A percentile compares a stretch with the other conserved stretches of the same genome.
phyloP scores from a whole-genome alignment of 2,888 invertebrate species.

The Sceliomorpha sp. region DNA sequence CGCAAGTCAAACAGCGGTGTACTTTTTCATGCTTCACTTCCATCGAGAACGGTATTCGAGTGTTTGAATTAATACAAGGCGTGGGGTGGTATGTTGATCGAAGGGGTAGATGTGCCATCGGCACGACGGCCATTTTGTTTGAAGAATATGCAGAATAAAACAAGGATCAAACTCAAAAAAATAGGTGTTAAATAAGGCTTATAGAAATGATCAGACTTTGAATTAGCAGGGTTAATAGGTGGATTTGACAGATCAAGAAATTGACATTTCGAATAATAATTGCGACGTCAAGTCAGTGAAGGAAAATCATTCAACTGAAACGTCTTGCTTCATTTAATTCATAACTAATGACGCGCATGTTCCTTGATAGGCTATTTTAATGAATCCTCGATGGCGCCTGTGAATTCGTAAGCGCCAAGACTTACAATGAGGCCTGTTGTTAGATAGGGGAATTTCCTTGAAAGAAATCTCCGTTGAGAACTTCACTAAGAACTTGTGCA shows the following conservation, averaged over 20 bases:
- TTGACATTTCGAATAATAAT: too few species aligned
- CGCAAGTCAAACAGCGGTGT: conserved; percentile 33
- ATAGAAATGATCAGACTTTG: too few species aligned
- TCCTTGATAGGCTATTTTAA: conserved; percentile 65
- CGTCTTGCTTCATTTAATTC: neutral
- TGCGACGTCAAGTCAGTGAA: conserved; percentile 50
- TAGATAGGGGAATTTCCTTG: conserved; percentile 67
- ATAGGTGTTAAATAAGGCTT: too few species aligned
- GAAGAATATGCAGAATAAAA: neutral
- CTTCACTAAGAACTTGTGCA: conserved; percentile 59
- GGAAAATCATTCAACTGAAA: conserved; percentile 15
- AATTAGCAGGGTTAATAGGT: too few species aligned
- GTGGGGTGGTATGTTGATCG: neutral
- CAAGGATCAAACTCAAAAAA: too few species aligned
- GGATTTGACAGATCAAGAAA: too few species aligned
- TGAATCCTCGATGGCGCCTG: conserved; percentile 70
- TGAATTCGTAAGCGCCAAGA: conserved; percentile 37
- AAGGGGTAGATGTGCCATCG: conserved; percentile 16
- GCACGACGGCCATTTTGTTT: conserved; percentile 5
- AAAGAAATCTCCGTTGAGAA: conserved; percentile 65
- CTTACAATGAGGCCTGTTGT: conserved; percentile 74
- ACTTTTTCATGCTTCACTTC: conserved; percentile 25
- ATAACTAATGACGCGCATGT: too few species aligned
- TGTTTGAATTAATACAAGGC: neutral
- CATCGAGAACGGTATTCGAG: neutral